phyloP scores from a whole-genome alignment of 2,113 vertebrate genomes.

The Elephantulus edwardii region DNA sequence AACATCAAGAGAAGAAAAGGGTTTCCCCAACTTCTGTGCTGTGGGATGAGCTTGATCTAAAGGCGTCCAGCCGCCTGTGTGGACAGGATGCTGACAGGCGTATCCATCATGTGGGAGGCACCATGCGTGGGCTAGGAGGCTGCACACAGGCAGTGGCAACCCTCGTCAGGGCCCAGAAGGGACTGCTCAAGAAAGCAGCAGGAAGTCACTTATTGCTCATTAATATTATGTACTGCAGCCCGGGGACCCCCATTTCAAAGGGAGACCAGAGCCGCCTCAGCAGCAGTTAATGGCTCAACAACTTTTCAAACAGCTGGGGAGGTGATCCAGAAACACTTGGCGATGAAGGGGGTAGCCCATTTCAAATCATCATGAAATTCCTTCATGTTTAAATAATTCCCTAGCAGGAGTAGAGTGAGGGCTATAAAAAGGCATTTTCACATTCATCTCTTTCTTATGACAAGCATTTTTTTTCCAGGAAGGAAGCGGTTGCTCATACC shows the following conservation, averaged over 20 bases:
- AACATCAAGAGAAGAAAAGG: background rate
- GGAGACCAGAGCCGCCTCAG: conserved; percentile 61
- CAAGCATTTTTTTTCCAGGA: conserved; percentile 40
- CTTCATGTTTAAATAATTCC: conserved; percentile 64
- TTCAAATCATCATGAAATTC: conserved; percentile 66
- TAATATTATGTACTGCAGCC: conserved; percentile 59
- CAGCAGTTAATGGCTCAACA: conserved; percentile 71
- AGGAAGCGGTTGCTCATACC: conserved; percentile 53
- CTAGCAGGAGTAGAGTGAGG: conserved; percentile 31
- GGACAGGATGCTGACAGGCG: background rate
- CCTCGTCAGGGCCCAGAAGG: conserved; percentile 56
- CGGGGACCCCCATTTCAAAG: conserved; percentile 65
- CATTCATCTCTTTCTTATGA: conserved; percentile 5
- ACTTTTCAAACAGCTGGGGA: conserved; percentile 74
- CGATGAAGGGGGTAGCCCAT: conserved; percentile 49
- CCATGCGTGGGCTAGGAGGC: background rate
- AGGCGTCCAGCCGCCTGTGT: background rate
- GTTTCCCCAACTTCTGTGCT: background rate
- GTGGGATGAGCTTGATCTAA: background rate
- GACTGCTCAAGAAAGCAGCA: conserved; percentile 39
- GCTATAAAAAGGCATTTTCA: conserved; percentile 27
- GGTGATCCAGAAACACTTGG: conserved; percentile 61
- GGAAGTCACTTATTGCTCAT: conserved; percentile 63
- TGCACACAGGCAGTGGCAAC: background rate
- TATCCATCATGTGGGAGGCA: background rate